Base-by-base conservation (phyloP, 2,888 invertebrate genomes). In the Drosophila anceps region DNA sequence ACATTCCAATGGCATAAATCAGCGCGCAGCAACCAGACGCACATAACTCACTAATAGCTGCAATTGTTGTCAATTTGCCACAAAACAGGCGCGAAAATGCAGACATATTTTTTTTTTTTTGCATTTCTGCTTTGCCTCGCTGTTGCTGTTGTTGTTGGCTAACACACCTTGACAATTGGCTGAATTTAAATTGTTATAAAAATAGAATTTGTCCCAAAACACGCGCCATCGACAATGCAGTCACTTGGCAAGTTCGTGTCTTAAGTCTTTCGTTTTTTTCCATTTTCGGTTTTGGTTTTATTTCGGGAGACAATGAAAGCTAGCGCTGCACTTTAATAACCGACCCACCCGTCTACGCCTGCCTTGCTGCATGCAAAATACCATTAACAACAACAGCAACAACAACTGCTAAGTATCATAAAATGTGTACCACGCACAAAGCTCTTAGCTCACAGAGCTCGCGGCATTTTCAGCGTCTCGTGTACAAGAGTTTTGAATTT, bases 181-280 rank as follows among this genome's bases (percentile, higher is more conserved):
- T 86, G 88, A 84, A 84, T 84, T 84, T 81, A 84, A 84, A 84
- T 89, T 87, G 81, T 79, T 86, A 90, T 86, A 86, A 88, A 90
- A 87, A 87, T 87, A 87, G 90, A 87, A 90, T 90, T 64, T 87
- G 90, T 86, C 86, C 87, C 89, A 88, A 87, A 87, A 90, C 90
- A 88, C 75, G 87, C 90, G 84, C 81, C 67, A 50, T 57, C 72
- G 63, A 64, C 73, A 84, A 68, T 82, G 85, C 79, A 77, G 46
- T 61, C 51, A 54, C 63, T 51, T 53, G 67, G 69, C 85, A 84
- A 87, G 90, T 86, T 86, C 81, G 83, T 85, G 86, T 77, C 90
- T 90, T 90, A 81, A 85, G 83, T 90, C 90, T 90, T 85, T 90
- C 73, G 81, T 70, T 69, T 50, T 63, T 43, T 18, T 60, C 33